Evolutionary conservation across 2,888 invertebrate genomes (phyloP), one percentile per base, ranked within the genome.

Genomic region (Shargacucullia verbasci): DNA sequence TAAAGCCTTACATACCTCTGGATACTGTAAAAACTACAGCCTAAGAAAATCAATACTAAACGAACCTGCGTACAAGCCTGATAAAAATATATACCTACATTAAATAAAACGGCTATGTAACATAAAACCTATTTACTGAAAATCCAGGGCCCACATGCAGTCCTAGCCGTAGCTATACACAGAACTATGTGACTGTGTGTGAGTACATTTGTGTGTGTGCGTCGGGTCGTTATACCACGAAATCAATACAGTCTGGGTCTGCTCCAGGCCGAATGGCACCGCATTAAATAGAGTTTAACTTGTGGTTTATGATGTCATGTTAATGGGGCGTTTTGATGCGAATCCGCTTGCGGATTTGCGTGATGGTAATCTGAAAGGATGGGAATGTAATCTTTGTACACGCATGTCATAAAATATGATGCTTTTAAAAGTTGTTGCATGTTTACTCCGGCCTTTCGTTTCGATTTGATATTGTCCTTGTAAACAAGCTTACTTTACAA

Each of bases 231-330:
- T 56, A 55, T 56, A 70, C 59, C 52, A 37, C 59, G 58, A 64
- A 76, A 84, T 84, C 84, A 79, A 84, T 84, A 82, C 74, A 66
- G 79, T 80, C 83, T 83, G 79, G 73, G 66, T 58, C 56, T 39
- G 53, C 40, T 73, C 68, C 63, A 72, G 72, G 60, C 56, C 44
- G 63, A 47, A 43, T 69, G 37, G 12, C n/a, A 68, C 76, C 40
- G 8, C 2, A 0, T 10, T 63, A 72, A 72, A 55, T 34, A 25
- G 15, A 33, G 64, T 60, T 72, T 37, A 38, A 3, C 27, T 20
- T 13, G 3, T 0, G 7, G 7, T 44, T 29, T 46, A 27, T 44
- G 20, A 7, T 44, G 44, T 15, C 49, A 20, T 29, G 59, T 15
- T 25, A 70, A 52, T 29, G 29, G 47, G 8, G 33, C 12, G 11